phyloP scores from a whole-genome alignment of 2,113 vertebrate genomes.

The Pelmatolapia mariae region DNA sequence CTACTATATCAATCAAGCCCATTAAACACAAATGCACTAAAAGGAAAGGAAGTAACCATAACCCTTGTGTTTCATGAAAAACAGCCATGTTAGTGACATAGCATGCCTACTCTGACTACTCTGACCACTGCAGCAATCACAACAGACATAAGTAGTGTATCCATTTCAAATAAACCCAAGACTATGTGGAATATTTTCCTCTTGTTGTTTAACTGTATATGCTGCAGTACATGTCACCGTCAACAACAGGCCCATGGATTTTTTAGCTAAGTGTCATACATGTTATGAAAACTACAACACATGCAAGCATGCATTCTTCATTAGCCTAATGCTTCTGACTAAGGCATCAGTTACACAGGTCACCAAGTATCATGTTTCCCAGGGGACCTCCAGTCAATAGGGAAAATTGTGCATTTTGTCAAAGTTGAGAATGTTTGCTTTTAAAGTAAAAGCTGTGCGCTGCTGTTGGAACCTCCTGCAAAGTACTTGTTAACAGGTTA shows the following conservation, averaged over 20 bases:
- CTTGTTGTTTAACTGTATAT: background rate
- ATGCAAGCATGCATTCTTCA: background rate
- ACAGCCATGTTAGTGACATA: background rate
- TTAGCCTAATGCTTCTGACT: background rate
- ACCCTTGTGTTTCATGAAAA: background rate
- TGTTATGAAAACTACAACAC: background rate
- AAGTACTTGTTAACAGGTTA: background rate
- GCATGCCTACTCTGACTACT: background rate
- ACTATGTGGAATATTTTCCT: background rate
- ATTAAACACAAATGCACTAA: background rate
- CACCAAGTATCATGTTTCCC: background rate
- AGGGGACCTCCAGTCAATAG: background rate
- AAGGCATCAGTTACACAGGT: background rate
- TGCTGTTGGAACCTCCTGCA: background rate
- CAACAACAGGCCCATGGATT: background rate
- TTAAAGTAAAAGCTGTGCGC: background rate
- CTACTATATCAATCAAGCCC: background rate
- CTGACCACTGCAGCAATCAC: background rate
- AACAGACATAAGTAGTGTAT: background rate
- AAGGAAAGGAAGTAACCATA: background rate
- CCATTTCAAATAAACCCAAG: background rate
- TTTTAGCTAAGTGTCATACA: background rate
- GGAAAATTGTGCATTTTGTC: background rate
- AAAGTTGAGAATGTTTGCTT: background rate
- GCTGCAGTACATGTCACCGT: background rate